These are phyloP conservation scores for Drosophila tristis DNA, from an alignment of 1,140 invertebrate species.

Conservation along the genomic window DNA sequence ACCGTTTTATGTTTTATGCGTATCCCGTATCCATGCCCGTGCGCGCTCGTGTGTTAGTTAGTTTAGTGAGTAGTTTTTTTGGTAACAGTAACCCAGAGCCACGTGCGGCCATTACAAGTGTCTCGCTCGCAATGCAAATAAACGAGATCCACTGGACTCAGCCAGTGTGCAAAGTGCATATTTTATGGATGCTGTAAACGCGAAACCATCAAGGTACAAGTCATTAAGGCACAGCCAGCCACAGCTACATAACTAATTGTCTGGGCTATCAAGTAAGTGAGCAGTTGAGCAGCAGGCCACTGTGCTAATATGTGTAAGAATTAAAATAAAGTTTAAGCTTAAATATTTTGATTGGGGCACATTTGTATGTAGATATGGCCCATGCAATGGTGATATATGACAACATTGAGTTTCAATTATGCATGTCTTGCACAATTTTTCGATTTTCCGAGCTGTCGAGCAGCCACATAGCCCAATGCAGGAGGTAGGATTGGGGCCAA, in stretches of 20 bases:
- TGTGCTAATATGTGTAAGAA: no score
- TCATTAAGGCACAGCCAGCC: conserved; percentile 25
- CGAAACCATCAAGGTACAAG: conserved; percentile 6
- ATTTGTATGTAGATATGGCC: conserved; percentile 2
- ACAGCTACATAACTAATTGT: conserved; percentile 27
- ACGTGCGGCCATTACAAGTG: conserved; percentile 64
- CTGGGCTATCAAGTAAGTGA: conserved; percentile 6
- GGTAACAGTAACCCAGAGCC: conserved; percentile 29
- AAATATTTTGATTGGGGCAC: conserved; percentile 11
- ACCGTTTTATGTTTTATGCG: conserved; percentile 45
- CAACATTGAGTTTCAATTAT: conserved; percentile 64
- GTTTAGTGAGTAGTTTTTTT: conserved; percentile 32
- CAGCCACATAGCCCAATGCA: conserved; percentile 23
- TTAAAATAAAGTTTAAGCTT: no score
- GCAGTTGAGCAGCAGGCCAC: not conserved
- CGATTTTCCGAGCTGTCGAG: conserved; percentile 66
- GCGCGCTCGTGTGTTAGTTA: conserved; percentile 29
- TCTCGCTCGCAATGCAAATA: conserved; percentile 50
- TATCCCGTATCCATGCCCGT: conserved; percentile 17
- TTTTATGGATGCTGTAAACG: conserved; percentile 26
- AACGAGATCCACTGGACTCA: conserved; percentile 39
- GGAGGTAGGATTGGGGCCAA: not conserved
- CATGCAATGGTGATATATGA: conserved; percentile 11
- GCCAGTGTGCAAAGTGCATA: conserved; percentile 32
- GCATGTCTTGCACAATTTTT: conserved; percentile 70